Conservation (phyloP, 2,888 invertebrate species). For the Myopa testacea region DNA sequence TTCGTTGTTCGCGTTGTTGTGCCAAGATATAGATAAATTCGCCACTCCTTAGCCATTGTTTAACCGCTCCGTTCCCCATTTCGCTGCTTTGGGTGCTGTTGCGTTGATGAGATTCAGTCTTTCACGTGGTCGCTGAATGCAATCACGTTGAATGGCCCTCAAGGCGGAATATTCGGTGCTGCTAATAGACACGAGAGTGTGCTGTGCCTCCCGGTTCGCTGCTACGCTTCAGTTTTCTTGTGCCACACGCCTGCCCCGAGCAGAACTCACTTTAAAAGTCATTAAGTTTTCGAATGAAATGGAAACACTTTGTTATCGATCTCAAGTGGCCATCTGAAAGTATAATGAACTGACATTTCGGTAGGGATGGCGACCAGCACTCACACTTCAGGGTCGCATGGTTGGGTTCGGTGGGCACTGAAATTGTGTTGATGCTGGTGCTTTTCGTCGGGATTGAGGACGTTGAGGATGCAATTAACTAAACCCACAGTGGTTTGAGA, state of each 20-base stretch:
- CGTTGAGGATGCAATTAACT: slow-evolving; percentile 16
- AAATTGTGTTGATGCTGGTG: background rate
- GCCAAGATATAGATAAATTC: slow-evolving; percentile 26
- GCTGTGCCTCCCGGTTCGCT: background rate
- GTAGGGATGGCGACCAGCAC: background rate
- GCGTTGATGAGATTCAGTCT: slow-evolving; percentile 17
- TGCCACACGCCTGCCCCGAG: slow-evolving; percentile 50
- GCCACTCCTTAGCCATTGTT: slow-evolving; percentile 16
- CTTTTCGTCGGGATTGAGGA: background rate
- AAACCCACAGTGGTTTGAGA: background rate
- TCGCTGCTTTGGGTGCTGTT: background rate
- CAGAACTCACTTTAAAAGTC: slow-evolving; percentile 39
- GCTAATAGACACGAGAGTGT: background rate
- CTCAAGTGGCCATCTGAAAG: slow-evolving; percentile 37
- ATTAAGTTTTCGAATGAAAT: slow-evolving; percentile 41
- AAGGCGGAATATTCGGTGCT: slow-evolving; percentile 3
- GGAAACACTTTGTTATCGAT: slow-evolving; percentile 40
- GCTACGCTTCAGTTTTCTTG: no score
- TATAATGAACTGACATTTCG: slow-evolving; percentile 33
- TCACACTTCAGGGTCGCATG: background rate
- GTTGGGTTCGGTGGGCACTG: background rate
- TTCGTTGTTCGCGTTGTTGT: slow-evolving; percentile 34
- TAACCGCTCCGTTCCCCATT: background rate
- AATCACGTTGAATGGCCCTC: slow-evolving; percentile 25
- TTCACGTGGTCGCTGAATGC: background rate